Conservation (phyloP, 2,888 invertebrate genomes). For the Corbicula japonica region DNA sequence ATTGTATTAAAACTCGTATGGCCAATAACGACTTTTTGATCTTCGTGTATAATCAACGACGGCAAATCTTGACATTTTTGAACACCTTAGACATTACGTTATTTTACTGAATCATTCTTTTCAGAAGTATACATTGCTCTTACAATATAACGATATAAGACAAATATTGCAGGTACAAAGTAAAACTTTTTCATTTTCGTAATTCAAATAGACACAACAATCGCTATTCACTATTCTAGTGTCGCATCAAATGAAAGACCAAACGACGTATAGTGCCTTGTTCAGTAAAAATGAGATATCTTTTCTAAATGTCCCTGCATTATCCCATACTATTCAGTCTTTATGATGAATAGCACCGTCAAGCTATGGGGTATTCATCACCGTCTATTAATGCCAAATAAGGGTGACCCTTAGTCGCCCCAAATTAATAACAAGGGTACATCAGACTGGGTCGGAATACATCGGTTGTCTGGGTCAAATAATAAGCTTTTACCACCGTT, state of each 20-base stretch:
- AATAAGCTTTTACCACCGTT: slow-evolving; percentile 41
- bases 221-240: too few species aligned
- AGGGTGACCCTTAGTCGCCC: slow-evolving; percentile 36
- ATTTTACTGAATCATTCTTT: too few species aligned
- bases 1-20: slow-evolving; percentile 36
- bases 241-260: too few species aligned
- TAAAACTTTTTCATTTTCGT: neutral
- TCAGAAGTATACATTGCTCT: too few species aligned
- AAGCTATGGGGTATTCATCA: slow-evolving; percentile 38
- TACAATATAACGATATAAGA: too few species aligned
- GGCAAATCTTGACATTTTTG: too few species aligned
- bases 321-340: slow-evolving; percentile 26
- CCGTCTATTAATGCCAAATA: slow-evolving; percentile 37
- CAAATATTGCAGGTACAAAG: too few species aligned
- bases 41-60: slow-evolving; percentile 34
- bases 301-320: slow-evolving; percentile 13
- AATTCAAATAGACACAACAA: neutral
- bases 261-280: too few species aligned
- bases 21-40: slow-evolving; percentile 64
- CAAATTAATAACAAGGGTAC: slow-evolving; percentile 47
- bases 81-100: too few species aligned
- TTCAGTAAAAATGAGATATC: slow-evolving; percentile 32
- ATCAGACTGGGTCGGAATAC: slow-evolving; percentile 32
- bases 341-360: slow-evolving; percentile 21
- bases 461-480: slow-evolving; percentile 22